Base-by-base conservation (phyloP, 1,140 invertebrate species). In the Drosophila sproati region DNA sequence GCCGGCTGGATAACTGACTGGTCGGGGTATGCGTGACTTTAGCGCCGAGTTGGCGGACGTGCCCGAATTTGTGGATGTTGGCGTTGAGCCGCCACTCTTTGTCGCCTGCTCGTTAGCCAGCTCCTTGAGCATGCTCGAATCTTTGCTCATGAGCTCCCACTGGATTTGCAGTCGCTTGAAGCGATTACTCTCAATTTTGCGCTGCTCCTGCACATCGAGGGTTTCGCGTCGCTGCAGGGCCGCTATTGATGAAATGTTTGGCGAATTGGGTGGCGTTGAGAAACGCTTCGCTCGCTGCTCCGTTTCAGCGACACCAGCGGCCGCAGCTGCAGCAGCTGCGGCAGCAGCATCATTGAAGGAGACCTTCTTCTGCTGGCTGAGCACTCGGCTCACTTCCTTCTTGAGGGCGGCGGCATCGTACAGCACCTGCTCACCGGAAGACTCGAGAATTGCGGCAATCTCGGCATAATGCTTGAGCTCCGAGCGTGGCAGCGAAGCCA, bases 161-260 rank as follows among this genome's bases (percentile, higher is more conserved):
- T 97, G 97, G 91, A 96, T 95, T 83, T 98, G 97, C 35, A 98
- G 92, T 37, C 96, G 95, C 43, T 96, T 94, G 92, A 98, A 98
- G 55, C 92, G 92, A 89, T 93, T 93, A 43, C 88, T 93, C 50
- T 91, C 89, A 39, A 92, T 92, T 67, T 93, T 93, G 1, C 86
- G 88, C 77, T 92, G 91, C 73, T 92, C 91, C 31, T 81, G 56
- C 37, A 86, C 91, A 5, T 92, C 91, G 7, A 91, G 60, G 0
- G 86, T 80, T 1, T 86, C 82, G n/a, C 79, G 74, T 43, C 82
- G 85, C 43, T 86, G 76, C 45, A 82, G 55, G 31, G 81, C 64
- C 29, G 81, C 85, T 61, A 94, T 93, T 41, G 95, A 95, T 41
- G 95, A 95, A 74, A 95, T 95, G 92, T 96, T 96, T 34, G 96